phyloP scores from a whole-genome alignment of 2,888 invertebrate genomes.

The Uropetala carovei region DNA sequence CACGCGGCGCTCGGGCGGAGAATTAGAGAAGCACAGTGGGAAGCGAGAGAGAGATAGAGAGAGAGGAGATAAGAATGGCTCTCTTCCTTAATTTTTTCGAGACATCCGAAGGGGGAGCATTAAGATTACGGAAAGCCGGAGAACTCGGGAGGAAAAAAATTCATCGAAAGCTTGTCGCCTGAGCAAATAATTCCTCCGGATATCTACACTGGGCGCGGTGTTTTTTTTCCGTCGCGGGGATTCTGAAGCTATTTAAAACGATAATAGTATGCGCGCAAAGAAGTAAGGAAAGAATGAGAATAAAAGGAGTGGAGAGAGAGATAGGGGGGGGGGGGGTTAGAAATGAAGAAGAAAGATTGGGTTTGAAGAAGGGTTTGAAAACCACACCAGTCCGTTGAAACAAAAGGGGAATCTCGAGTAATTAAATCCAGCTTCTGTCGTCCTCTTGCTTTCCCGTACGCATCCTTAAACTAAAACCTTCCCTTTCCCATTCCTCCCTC shows the following conservation, averaged over 20 bases:
- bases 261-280: not conserved
- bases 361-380: not conserved
- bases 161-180: not conserved
- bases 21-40: not conserved
- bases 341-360: not conserved
- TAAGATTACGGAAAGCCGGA: not conserved
- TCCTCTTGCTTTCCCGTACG: not conserved
- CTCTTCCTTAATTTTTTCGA: slow-evolving; percentile 9
- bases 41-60: not conserved
- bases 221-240: not conserved
- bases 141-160: not conserved
- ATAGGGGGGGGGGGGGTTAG: not conserved
- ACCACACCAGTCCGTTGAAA: slow-evolving; percentile 55
- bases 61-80: not conserved
- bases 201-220: not conserved
- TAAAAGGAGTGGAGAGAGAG: not conserved
- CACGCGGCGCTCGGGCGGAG: not conserved
- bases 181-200: not conserved
- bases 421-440: slow-evolving; percentile 60
- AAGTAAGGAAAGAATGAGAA: not conserved
- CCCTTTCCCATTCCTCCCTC: not conserved
- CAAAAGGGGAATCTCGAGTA: slow-evolving; percentile 54
- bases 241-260: not conserved
- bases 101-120: not conserved
- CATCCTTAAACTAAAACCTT: slow-evolving; percentile 5